Base-by-base conservation (phyloP, 1,140 invertebrate genomes). In the Rhizoglyphus robini region DNA sequence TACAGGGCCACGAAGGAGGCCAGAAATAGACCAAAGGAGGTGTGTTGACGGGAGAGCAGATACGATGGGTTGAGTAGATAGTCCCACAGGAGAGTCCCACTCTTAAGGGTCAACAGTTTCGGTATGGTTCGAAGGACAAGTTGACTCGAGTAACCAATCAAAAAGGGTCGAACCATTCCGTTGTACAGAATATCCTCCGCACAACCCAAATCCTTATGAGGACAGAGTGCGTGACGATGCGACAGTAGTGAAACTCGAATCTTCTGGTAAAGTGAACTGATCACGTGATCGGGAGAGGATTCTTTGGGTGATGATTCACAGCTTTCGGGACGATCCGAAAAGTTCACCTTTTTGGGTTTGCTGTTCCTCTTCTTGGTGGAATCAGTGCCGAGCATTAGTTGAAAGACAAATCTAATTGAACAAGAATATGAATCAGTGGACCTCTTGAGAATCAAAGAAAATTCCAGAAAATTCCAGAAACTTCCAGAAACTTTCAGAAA, bases 1-100 rank as follows among this genome's bases (percentile, higher is more conserved):
- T 64, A 69, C 18, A 69, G 63, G 47, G 66, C 63, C 1, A 59
- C 49, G 62, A 71, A 70, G 25, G 70, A 61, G n/a, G 70, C 70
- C 11, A 71, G 32, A 62, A 70, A 71, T 34, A 70, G 49, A 8
- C 68, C 70, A 18, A 27, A 20, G 15, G 58, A 60, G 2, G 29
- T 11, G 29, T 60, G 27, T 34, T 15, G 15, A 1, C 15, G 29
- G n/a, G 58, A 60, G 11, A 34, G 15, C 15, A 60, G 2, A n/a
- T 13, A 59, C 4, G 23, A 13, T 11, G 13, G 3, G 3, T 3
- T 3, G 3, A 3, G 30, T 2, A 60, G 29, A 46, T n/a, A 13
- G 11, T 32, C 13, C 3, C 11, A 3, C 13, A 29, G 8, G 29
- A n/a, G 8, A 27, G n/a, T n/a, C n/a, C 3, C 1, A 1, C 15